Base-by-base conservation (phyloP, 2,888 invertebrate genomes). In the Neoaliturus tenellus region DNA sequence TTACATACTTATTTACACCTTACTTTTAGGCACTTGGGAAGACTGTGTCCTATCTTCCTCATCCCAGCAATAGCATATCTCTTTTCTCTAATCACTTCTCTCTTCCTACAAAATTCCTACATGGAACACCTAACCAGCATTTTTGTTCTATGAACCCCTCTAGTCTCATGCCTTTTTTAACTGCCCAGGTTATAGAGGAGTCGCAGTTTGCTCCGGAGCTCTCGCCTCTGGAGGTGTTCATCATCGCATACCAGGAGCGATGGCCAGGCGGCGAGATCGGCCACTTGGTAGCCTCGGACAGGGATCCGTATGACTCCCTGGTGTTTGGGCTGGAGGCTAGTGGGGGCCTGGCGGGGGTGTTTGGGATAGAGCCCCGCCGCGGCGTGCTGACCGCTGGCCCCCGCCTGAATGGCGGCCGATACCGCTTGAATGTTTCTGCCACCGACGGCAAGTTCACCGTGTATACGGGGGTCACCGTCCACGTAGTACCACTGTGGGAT, bases 121-220 rank as follows among this genome's bases (percentile, higher is more conserved):
- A n/a, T n/a, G n/a, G n/a, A n/a, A n/a, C n/a, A n/a, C n/a, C n/a
- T n/a, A n/a, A n/a, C n/a, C n/a, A n/a, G n/a, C n/a, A n/a, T n/a
- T n/a, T n/a, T n/a, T n/a, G n/a, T n/a, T n/a, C n/a, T n/a, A n/a
- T n/a, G n/a, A n/a, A n/a, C n/a, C n/a, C n/a, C n/a, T n/a, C n/a
- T n/a, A n/a, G n/a, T n/a, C n/a, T n/a, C n/a, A n/a, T n/a, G n/a
- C n/a, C n/a, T n/a, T 62, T 14, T 62, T 31, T 69, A 14, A 12
- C n/a, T n/a, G n/a, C n/a, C 12, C 86, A 93, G 90, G 95, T 98
- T 8, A 96, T 98, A 86, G 98, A 98, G 91, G 97, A 98, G 90
- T 98, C 98, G 25, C 96, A 96, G 88, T 98, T 96, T 91, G 97
- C 98, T 4, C 99, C 99, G 0, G 94, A 95, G 0, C 94, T 98